phyloP scores from a whole-genome alignment of 2,113 vertebrate species.

The Pipa parva region DNA sequence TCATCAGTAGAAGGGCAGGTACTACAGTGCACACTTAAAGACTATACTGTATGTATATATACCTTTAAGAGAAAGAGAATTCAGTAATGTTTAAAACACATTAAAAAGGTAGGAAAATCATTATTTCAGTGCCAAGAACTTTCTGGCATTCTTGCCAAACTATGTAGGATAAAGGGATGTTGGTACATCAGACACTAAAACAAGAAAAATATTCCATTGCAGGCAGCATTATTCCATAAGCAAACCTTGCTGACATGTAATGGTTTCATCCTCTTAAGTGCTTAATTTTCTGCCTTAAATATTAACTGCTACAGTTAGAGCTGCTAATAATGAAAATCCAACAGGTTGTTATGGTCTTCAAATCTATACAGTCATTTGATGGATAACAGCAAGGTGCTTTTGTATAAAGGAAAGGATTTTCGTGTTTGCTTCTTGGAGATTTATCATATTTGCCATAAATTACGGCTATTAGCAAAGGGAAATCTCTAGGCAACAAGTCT shows the following conservation, averaged over 20 bases:
- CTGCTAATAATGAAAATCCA: neutral
- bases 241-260: neutral
- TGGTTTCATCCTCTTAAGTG: neutral
- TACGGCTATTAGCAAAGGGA: neutral
- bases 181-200: neutral
- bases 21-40: no score
- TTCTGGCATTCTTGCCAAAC: neutral
- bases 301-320: neutral
- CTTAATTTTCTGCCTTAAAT: neutral
- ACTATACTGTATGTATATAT: no score
- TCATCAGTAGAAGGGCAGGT: no score
- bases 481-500: constrained; percentile 11
- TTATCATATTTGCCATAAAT: constrained; percentile 2
- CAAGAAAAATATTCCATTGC: neutral
- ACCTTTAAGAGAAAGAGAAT: no score
- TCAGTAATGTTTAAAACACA: neutral
- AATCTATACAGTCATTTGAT: constrained; percentile 10
- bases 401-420: constrained; percentile 4
- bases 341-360: neutral
- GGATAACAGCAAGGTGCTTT: constrained; percentile 18
- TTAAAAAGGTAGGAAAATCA: neutral
- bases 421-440: neutral
- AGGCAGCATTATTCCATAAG: neutral
- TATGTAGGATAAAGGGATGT: neutral
- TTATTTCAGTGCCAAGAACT: no score